These are phyloP conservation scores for Macroramphosus scolopax DNA, from an alignment of 2,797 vertebrate species.

Conservation along the genomic window DNA sequence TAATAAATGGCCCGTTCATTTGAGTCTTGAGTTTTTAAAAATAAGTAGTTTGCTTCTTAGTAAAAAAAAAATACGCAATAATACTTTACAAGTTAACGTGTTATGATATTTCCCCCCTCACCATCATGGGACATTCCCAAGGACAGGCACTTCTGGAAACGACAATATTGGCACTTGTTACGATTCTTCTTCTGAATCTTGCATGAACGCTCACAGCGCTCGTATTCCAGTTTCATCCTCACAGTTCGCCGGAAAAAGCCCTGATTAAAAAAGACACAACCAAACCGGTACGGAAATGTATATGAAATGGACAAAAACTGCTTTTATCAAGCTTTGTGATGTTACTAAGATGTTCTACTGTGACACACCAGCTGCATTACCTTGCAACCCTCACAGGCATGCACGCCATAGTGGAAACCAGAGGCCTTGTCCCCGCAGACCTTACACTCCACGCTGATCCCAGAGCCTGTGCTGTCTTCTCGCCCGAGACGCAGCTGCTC, in stretches of 20 bases:
- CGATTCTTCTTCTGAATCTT: constrained; percentile 98
- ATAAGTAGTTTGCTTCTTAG: too few species aligned
- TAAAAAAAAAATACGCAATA: too few species aligned
- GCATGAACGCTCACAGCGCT: constrained; percentile 92
- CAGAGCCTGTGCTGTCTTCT: constrained; percentile 78
- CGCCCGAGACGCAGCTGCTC: constrained; percentile 90
- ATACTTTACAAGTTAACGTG: too few species aligned
- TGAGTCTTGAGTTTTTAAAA: too few species aligned
- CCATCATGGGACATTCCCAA: constrained; percentile 98
- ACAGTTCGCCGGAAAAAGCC: constrained; percentile 97
- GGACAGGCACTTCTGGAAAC: constrained; percentile 97
- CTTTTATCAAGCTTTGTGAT: constrained; percentile 5
- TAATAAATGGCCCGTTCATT: too few species aligned
- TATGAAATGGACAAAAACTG: too few species aligned
- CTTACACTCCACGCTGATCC: constrained; percentile 92
- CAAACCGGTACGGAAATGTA: too few species aligned
- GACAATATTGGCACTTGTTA: constrained; percentile 99
- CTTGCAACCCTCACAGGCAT: constrained; percentile 98
- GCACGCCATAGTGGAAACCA: constrained; percentile 97
- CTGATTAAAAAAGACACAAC: constrained; percentile 62
- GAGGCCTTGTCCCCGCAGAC: constrained; percentile 98
- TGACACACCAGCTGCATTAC: constrained; percentile 64
- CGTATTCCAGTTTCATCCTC: constrained; percentile 97
- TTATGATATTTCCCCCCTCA: constrained; percentile 77
- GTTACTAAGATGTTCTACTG: constrained; percentile 1